phyloP scores from a whole-genome alignment of 2,888 invertebrate genomes.

The Himalopsyche japonica region DNA sequence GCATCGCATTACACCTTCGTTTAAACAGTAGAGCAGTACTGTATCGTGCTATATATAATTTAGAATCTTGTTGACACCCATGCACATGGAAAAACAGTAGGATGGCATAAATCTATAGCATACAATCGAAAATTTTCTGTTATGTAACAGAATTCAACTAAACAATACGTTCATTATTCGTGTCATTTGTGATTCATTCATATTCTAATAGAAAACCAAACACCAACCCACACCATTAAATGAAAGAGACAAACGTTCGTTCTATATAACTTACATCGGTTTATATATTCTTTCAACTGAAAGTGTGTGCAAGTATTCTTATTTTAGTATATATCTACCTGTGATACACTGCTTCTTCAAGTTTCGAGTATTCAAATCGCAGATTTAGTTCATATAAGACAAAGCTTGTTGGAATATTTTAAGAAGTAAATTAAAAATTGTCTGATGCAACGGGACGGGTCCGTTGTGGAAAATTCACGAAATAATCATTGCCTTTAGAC shows the following conservation, averaged over 20 bases:
- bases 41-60: too few species aligned
- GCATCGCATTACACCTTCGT: too few species aligned
- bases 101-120: too few species aligned
- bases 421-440: too few species aligned
- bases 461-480: too few species aligned
- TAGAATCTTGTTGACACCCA: too few species aligned
- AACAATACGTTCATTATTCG: neutral
- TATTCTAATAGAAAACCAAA: neutral
- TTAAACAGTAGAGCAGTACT: too few species aligned
- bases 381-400: neutral
- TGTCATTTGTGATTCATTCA: neutral
- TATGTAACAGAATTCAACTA: neutral
- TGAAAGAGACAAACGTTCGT: neutral
- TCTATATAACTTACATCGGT: neutral
- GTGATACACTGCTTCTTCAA: neutral
- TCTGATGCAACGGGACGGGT: too few species aligned
- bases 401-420: too few species aligned
- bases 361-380: neutral
- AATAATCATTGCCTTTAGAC: too few species aligned
- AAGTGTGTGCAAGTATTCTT: neutral
- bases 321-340: neutral
- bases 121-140: neutral
- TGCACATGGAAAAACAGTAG: too few species aligned
- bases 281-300: neutral
- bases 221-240: neutral